A percentile compares a stretch with the other conserved stretches of the same genome.
phyloP scores from a whole-genome alignment of 1,140 invertebrate genomes.

The Triops cancriformis region DNA sequence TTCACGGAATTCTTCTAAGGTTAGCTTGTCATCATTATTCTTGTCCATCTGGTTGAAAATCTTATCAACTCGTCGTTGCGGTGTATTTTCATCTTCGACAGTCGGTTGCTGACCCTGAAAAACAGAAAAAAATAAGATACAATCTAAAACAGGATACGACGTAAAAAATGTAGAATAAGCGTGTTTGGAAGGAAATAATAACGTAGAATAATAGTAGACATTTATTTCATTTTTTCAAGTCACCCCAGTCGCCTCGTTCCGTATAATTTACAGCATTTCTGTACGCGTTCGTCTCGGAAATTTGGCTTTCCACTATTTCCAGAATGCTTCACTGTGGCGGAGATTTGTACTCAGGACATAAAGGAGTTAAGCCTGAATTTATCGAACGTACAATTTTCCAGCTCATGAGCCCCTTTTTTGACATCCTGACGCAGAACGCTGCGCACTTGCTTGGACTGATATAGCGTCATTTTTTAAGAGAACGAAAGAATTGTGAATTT shows the following conservation, averaged over 20 bases:
- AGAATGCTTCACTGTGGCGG: too few species aligned
- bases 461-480: too few species aligned
- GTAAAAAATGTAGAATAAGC: too few species aligned
- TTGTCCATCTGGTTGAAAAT: conserved; percentile 98
- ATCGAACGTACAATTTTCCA: too few species aligned
- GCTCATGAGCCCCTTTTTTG: too few species aligned
- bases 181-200: background rate
- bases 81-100: conserved; percentile 87
- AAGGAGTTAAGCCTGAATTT: too few species aligned
- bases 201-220: background rate
- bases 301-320: too few species aligned
- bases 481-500: too few species aligned
- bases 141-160: background rate
- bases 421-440: too few species aligned
- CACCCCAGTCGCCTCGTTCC: background rate
- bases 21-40: conserved; percentile 94
- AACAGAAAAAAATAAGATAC: conserved; percentile 22
- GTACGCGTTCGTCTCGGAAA: background rate
- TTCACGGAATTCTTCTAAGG: conserved; percentile 95
- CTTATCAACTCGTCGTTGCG: conserved; percentile 90
- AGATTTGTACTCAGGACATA: too few species aligned
- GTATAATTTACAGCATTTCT: background rate
- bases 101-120: conserved; percentile 76
- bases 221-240: background rate
- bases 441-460: too few species aligned